Conservation (phyloP, 2,113 vertebrate species). For the Rhinogobius similis region DNA sequence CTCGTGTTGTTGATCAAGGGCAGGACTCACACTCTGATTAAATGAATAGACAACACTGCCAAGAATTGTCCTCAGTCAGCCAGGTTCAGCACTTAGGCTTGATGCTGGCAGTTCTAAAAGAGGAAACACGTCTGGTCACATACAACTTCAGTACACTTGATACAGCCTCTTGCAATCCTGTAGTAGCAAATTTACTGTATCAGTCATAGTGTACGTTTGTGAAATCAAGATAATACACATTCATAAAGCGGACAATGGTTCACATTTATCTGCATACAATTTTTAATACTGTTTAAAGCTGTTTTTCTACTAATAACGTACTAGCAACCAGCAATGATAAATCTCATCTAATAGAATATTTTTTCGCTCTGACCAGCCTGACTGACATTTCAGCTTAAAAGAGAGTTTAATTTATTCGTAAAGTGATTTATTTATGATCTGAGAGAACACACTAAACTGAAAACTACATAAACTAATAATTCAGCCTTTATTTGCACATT, state of each 20-base stretch:
- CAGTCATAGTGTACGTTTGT: too few relatives aligned
- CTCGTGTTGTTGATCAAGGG: slow-evolving; percentile 40
- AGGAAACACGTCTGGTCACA: slow-evolving; percentile 9
- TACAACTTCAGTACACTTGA: slow-evolving; percentile 21
- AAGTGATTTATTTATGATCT: too few relatives aligned
- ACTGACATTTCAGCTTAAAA: background rate
- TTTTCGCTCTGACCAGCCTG: background rate
- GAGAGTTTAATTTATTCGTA: too few relatives aligned
- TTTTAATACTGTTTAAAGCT: too few relatives aligned
- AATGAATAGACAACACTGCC: slow-evolving; percentile 34
- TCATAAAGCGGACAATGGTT: background rate
- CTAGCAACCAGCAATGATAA: background rate
- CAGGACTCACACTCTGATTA: slow-evolving; percentile 31
- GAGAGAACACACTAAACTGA: too few relatives aligned
- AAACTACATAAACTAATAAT: too few relatives aligned
- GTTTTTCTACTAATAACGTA: background rate
- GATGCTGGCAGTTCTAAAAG: background rate
- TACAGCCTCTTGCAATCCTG: background rate
- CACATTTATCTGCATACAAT: background rate
- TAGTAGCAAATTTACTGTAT: background rate
- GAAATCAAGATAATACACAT: background rate
- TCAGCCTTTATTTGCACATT: too few relatives aligned
- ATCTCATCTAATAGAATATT: background rate
- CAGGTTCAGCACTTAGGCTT: slow-evolving; percentile 22
- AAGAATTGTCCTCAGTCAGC: slow-evolving; percentile 20